Percentiles rank a stretch among this genome's conserved stretches.
These are phyloP conservation scores for Protula sp. DNA, from an alignment of 2,888 invertebrate genomes.

Conservation along the genomic window DNA sequence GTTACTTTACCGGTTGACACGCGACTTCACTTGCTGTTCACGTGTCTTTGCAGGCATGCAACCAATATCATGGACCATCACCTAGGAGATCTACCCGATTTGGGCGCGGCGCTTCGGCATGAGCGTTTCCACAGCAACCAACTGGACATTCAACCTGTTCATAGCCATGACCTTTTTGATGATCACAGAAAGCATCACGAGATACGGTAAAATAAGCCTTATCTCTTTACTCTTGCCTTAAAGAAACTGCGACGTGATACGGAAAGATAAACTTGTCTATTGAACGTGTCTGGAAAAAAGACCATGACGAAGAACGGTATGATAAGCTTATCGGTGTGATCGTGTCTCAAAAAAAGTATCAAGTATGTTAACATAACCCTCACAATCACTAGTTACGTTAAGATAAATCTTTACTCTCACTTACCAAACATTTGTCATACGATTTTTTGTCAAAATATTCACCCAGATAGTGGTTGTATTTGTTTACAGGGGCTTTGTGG, in stretches of 20 bases:
- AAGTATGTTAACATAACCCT: too few relatives aligned
- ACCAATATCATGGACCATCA: slow-evolving; percentile 60
- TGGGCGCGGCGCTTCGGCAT: slow-evolving; percentile 58
- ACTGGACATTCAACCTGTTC: slow-evolving; percentile 58
- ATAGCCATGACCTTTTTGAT: slow-evolving; percentile 59
- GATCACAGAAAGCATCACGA: slow-evolving; percentile 52
- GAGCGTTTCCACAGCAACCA: slow-evolving; percentile 54
- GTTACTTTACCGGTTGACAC: too few relatives aligned
- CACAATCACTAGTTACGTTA: too few relatives aligned
- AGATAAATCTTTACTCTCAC: too few relatives aligned
- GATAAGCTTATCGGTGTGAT: neutral
- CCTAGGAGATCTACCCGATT: slow-evolving; percentile 59
- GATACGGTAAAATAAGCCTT: slow-evolving; percentile 53
- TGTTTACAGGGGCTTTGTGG: too few relatives aligned
- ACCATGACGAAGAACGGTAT: neutral
- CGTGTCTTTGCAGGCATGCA: too few relatives aligned
- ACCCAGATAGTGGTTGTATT: too few relatives aligned
- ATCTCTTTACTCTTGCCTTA: too few relatives aligned
- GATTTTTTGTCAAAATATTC: too few relatives aligned
- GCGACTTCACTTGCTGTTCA: too few relatives aligned
- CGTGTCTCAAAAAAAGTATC: neutral
- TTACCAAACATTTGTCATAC: too few relatives aligned
- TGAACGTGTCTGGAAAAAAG: neutral
- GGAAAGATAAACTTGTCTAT: neutral
- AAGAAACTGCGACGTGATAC: neutral